Evolutionary conservation across 2,797 vertebrate genomes (phyloP).

Genomic region (Enteromius fasciolatus): DNA sequence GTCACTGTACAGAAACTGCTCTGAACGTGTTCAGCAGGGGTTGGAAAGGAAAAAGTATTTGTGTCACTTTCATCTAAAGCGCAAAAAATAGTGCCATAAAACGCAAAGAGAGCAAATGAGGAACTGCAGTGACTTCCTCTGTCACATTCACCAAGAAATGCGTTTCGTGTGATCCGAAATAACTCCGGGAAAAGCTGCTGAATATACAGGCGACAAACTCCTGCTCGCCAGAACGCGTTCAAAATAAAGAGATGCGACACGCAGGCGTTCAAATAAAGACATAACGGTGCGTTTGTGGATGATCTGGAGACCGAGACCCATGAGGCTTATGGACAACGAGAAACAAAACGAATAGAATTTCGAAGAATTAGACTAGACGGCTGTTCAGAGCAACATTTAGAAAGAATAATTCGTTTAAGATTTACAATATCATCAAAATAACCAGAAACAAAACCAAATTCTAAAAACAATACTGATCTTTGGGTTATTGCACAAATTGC

Average conservation of each 20-base stretch:
- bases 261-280: not conserved
- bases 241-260: not conserved
- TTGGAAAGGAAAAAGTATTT: constrained; percentile 2
- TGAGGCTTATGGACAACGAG: not conserved
- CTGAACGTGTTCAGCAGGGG: not conserved
- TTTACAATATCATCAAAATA: not conserved
- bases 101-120: constrained; percentile 12
- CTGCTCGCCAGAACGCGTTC: not conserved
- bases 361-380: not conserved
- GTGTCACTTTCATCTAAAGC: constrained; percentile 18
- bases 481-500: not conserved
- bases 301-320: not conserved
- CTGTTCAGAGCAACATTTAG: not conserved
- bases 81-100: constrained; percentile 11
- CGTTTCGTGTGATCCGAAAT: constrained; percentile 25
- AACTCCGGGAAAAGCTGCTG: constrained; percentile 28
- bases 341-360: not conserved
- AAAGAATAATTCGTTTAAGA: not conserved
- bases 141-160: constrained; percentile 13
- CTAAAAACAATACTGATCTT: not conserved
- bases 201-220: constrained; percentile 5
- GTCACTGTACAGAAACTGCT: not conserved
- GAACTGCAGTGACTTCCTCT: constrained; percentile 33
- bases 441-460: not conserved
- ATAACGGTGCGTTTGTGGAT: constrained; percentile 2